Evolutionary conservation across 2,888 invertebrate genomes (phyloP).

Genomic region (Acanthococcus lagerstroemiae): DNA sequence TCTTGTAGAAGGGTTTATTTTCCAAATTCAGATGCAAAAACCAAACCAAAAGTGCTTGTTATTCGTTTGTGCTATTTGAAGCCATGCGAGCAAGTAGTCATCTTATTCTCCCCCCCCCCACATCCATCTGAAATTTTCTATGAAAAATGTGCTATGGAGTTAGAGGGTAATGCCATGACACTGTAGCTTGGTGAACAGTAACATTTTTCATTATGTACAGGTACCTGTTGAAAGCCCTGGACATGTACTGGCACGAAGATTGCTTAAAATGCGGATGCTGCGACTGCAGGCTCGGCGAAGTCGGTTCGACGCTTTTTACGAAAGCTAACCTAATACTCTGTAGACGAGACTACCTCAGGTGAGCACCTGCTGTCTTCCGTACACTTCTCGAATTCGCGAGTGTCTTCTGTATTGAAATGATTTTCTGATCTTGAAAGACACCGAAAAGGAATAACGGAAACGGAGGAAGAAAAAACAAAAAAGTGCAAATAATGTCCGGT

Average conservation of each 20-base stretch:
- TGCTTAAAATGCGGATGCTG: constrained; percentile 88
- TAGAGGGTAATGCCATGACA: not conserved
- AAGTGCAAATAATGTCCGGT: constrained; percentile 24
- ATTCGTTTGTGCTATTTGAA: too few species aligned
- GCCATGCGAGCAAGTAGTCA: not conserved
- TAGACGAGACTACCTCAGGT: constrained; percentile 87
- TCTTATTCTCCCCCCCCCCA: not conserved
- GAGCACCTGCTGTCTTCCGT: constrained; percentile 32
- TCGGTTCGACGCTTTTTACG: constrained; percentile 80
- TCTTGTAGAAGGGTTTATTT: too few species aligned
- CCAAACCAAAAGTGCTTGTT: too few species aligned
- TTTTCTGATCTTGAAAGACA: not conserved
- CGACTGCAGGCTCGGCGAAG: constrained; percentile 85
- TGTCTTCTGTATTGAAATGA: constrained; percentile 4
- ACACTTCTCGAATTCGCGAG: not conserved
- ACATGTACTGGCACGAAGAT: constrained; percentile 88
- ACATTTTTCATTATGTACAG: too few species aligned
- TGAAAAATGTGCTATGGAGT: not conserved
- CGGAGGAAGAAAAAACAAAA: constrained; percentile 7
- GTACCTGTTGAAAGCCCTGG: constrained; percentile 68
- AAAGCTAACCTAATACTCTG: constrained; percentile 85
- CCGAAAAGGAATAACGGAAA: not conserved
- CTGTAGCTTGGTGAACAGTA: not conserved
- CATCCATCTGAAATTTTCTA: not conserved
- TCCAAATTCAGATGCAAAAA: too few species aligned